These are phyloP conservation scores for Macquaria australasica DNA, from an alignment of 2,113 vertebrate species.

Conservation along the genomic window DNA sequence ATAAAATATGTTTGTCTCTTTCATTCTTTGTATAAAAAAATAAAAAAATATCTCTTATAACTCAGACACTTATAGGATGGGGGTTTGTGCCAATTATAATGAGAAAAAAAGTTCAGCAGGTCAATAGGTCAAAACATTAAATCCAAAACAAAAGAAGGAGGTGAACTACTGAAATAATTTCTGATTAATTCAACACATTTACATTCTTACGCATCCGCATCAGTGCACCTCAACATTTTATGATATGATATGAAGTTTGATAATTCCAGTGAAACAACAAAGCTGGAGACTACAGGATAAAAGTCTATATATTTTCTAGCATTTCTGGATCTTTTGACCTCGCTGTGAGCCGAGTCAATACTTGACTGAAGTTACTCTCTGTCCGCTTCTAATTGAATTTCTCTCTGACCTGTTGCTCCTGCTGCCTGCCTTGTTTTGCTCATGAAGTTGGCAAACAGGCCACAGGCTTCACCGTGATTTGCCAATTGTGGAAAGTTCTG, in stretches of 20 bases:
- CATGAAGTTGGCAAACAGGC: neutral
- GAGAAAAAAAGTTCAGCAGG: neutral
- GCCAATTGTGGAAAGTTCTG: conserved; percentile 5
- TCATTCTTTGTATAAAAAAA: neutral
- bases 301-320: neutral
- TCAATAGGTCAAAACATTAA: neutral
- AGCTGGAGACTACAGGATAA: neutral
- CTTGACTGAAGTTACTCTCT: conserved; percentile 1
- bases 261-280: conserved; percentile 16
- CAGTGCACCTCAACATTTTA: neutral
- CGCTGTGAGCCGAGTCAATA: conserved; percentile 34
- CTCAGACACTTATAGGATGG: neutral
- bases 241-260: neutral
- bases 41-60: neutral
- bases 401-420: conserved; percentile 33
- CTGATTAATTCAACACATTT: neutral
- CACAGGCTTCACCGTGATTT: neutral
- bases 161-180: neutral
- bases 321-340: conserved; percentile 5
- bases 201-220: neutral
- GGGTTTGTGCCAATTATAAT: neutral
- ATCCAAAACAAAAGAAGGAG: conserved; percentile 1
- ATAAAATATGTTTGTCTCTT: neutral
- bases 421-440: conserved; percentile 18
- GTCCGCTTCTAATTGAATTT: conserved; percentile 8